phyloP scores from a whole-genome alignment of 2,888 invertebrate genomes.

The Masnerella sp. region DNA sequence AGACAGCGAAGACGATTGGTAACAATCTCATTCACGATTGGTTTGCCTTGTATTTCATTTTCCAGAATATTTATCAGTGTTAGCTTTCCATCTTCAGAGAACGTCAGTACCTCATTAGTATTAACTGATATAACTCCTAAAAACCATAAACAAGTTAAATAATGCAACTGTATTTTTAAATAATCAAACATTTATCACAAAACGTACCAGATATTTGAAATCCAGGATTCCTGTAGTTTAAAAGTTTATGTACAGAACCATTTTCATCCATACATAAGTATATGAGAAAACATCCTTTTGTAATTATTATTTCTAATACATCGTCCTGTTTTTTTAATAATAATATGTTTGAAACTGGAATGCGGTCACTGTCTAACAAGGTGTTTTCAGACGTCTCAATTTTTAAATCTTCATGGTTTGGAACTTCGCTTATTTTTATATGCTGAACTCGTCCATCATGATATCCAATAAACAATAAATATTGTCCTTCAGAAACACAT shows the following conservation, averaged over 20 bases:
- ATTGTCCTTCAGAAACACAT: constrained; percentile 48
- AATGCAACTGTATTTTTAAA: too few relatives aligned
- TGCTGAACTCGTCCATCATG: constrained; percentile 68
- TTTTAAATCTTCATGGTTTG: constrained; percentile 34
- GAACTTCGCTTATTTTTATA: constrained; percentile 57
- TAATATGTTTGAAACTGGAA: constrained; percentile 63
- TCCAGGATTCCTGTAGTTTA: constrained; percentile 63
- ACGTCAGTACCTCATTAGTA: constrained; percentile 62
- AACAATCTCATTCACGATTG: constrained; percentile 62
- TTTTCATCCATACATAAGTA: constrained; percentile 61
- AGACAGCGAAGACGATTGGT: constrained; percentile 67
- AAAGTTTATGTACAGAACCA: constrained; percentile 61
- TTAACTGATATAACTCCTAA: constrained; percentile 65
- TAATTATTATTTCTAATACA: constrained; percentile 62
- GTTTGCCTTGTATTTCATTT: constrained; percentile 51
- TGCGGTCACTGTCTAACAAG: constrained; percentile 51
- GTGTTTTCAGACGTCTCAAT: constrained; percentile 34
- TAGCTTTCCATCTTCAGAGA: constrained; percentile 67
- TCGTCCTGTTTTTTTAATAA: constrained; percentile 57
- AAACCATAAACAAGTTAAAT: constrained; percentile 13
- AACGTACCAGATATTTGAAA: constrained; percentile 71
- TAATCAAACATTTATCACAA: too few relatives aligned
- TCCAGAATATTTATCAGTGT: constrained; percentile 51
- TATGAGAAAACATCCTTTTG: constrained; percentile 67
- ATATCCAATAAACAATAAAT: constrained; percentile 69